Evolutionary conservation across 2,888 invertebrate species (phyloP).

Genomic region (Galerucella nymphaeae): DNA sequence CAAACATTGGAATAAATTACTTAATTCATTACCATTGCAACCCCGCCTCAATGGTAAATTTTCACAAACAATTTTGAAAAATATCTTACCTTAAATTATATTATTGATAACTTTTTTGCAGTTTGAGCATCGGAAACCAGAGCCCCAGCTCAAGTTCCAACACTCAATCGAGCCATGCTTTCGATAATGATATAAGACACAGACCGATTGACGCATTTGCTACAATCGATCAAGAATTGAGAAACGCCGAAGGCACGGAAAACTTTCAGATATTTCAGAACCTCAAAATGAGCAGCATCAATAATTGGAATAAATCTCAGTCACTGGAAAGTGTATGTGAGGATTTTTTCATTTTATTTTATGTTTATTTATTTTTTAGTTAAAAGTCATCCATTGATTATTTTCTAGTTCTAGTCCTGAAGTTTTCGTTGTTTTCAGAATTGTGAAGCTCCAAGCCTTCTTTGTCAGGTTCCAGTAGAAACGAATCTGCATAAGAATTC

Average conservation of each 20-base stretch:
- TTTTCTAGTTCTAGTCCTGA: background rate
- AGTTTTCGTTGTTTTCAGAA: conserved; percentile 15
- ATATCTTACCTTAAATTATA: too few species aligned
- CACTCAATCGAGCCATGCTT: conserved; percentile 61
- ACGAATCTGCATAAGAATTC: conserved; percentile 59
- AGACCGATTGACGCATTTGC: conserved; percentile 54
- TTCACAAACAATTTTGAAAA: too few species aligned
- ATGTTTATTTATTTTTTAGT: background rate
- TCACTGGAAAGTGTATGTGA: conserved; percentile 31
- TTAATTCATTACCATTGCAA: too few species aligned
- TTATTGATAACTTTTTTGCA: conserved; percentile 2
- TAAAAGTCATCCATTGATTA: background rate
- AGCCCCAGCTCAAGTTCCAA: conserved; percentile 63
- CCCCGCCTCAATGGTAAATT: too few species aligned
- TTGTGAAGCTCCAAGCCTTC: conserved; percentile 29
- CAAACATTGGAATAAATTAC: too few species aligned
- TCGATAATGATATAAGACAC: conserved; percentile 57
- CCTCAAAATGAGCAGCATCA: conserved; percentile 49
- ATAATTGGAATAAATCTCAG: conserved; percentile 28
- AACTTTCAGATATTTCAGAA: conserved; percentile 62
- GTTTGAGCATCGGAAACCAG: conserved; percentile 62
- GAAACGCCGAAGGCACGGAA: conserved; percentile 56
- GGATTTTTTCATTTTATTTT: conserved; percentile 5
- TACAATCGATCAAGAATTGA: conserved; percentile 59
- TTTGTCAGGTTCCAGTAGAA: conserved; percentile 35